Conservation (phyloP, 2,888 invertebrate genomes). For the Troides helena region DNA sequence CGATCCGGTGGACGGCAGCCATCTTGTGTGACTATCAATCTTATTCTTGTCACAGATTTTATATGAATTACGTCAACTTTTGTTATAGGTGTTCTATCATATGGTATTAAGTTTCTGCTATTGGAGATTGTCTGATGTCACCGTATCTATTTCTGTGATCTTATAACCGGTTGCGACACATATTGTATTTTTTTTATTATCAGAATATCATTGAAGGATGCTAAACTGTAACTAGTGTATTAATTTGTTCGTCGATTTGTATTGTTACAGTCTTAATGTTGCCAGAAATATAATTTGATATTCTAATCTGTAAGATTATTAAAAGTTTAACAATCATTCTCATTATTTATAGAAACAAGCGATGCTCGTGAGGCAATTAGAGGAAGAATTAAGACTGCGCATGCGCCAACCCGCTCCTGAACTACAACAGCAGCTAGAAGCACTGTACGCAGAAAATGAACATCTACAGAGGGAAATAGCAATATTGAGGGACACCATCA, state of each 20-base stretch:
- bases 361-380: constrained; percentile 94
- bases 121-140: background rate
- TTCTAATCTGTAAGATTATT: no score
- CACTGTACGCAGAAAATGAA: constrained; percentile 95
- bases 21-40: constrained; percentile 10
- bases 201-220: no score
- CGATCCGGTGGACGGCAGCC: background rate
- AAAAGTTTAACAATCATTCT: background rate
- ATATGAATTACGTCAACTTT: constrained; percentile 1
- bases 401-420: constrained; percentile 95
- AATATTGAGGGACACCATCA: constrained; percentile 95
- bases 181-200: no score
- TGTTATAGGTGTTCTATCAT: background rate
- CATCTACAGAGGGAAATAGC: constrained; percentile 95
- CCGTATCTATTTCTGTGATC: background rate
- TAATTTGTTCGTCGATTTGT: no score
- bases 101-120: background rate
- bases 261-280: no score
- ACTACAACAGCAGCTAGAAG: constrained; percentile 95
- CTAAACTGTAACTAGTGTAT: no score
- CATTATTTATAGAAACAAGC: constrained; percentile 92
- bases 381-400: constrained; percentile 93
- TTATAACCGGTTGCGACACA: no score
- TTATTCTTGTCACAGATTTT: constrained; percentile 7
- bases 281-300: no score